Conservation (phyloP, 2,888 invertebrate species). For the Phyto melanocephala region DNA sequence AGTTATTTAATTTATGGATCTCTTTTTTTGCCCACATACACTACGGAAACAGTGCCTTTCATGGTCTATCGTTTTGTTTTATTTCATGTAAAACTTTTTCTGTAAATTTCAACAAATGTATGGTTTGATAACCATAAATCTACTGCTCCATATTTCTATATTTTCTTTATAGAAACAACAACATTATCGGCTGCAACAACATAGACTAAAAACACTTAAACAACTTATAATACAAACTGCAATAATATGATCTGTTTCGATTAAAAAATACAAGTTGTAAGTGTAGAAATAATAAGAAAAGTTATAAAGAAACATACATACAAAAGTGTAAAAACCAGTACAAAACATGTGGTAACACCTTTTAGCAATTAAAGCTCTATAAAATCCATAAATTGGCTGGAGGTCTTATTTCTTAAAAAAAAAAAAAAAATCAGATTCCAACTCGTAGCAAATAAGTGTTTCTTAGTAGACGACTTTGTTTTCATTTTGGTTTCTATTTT, state of each 20-base stretch:
- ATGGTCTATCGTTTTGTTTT: not conserved
- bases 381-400: slow-evolving; percentile 61
- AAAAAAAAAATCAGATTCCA: not conserved
- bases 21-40: too few relatives aligned
- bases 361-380: slow-evolving; percentile 59
- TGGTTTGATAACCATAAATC: slow-evolving; percentile 47
- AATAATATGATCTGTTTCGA: slow-evolving; percentile 16
- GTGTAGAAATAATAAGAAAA: not conserved
- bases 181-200: too few relatives aligned
- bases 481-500: not conserved
- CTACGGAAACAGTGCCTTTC: not conserved
- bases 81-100: not conserved
- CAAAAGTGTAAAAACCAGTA: slow-evolving; percentile 27
- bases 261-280: slow-evolving; percentile 1
- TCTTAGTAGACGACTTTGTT: slow-evolving; percentile 2
- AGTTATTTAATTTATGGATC: too few relatives aligned
- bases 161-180: slow-evolving; percentile 9
- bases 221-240: not conserved
- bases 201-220: not conserved
- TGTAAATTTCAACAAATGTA: slow-evolving; percentile 9
- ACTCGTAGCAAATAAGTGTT: not conserved
- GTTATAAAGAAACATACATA: not conserved
- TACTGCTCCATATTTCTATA: slow-evolving; percentile 44
- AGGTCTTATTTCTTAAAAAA: slow-evolving; percentile 46
- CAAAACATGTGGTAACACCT: slow-evolving; percentile 60